Evolutionary conservation across 2,113 vertebrate species (phyloP).

Genomic region (Tachuris rubrigastra): DNA sequence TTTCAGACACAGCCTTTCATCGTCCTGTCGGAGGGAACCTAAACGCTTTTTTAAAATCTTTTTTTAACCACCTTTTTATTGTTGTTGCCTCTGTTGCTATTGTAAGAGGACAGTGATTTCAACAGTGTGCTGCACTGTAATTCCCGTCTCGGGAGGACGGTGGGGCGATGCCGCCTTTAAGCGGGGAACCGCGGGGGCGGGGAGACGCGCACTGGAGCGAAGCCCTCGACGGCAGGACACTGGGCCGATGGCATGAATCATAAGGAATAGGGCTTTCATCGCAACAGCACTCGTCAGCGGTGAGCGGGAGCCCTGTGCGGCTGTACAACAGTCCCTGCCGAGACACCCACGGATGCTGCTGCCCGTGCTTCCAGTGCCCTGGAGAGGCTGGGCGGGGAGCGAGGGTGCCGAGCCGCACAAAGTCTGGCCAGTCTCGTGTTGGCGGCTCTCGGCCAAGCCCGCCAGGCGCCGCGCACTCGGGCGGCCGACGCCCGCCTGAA

Average conservation of each 20-base stretch:
- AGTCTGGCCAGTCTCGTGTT: too few species aligned
- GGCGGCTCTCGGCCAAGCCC: not conserved
- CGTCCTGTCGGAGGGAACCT: not conserved
- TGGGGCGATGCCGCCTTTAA: not conserved
- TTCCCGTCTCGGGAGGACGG: not conserved
- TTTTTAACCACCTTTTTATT: too few species aligned
- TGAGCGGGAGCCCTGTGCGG: not conserved
- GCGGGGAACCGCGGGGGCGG: too few species aligned
- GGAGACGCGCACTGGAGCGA: not conserved
- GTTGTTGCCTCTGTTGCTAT: too few species aligned
- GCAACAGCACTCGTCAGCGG: not conserved
- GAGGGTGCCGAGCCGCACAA: accelerated
- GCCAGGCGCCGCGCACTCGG: not conserved
- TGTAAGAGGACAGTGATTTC: not conserved
- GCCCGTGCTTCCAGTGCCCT: not conserved
- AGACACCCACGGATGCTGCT: not conserved
- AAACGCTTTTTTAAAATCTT: accelerated
- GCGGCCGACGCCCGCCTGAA: constrained; percentile 42
- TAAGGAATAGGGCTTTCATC: not conserved
- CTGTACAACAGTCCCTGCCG: not conserved
- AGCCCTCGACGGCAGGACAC: not conserved
- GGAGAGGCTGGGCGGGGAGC: not conserved
- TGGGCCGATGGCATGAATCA: not conserved
- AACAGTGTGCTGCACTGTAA: not conserved
- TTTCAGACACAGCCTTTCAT: not conserved